A percentile compares a stretch with the other conserved stretches of the same genome.
Evolutionary conservation across 2,797 vertebrate species (phyloP).

Genomic region (Coccyzus lansbergi): DNA sequence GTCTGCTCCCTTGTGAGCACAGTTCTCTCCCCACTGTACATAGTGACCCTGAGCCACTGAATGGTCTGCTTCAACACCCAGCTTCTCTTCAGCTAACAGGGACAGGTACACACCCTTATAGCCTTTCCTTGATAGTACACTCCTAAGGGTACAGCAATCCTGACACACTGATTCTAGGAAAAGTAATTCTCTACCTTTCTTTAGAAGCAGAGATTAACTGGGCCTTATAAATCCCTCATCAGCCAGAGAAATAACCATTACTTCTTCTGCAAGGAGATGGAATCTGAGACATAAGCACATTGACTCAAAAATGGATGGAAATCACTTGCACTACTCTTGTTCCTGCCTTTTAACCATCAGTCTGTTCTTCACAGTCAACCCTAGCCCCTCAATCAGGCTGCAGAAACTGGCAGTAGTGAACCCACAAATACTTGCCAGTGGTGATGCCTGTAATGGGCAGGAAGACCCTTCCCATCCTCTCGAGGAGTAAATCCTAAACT

Average conservation of each 20-base stretch:
- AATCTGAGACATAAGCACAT: neutral
- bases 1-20: neutral
- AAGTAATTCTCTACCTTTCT: neutral
- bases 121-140: neutral
- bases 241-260: neutral
- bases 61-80: neutral
- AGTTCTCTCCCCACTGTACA: neutral
- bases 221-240: neutral
- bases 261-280: neutral
- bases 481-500: neutral
- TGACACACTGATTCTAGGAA: neutral
- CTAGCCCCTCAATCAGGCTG: neutral
- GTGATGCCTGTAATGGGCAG: neutral
- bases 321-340: neutral
- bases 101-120: neutral
- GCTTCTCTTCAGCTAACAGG: neutral
- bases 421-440: neutral
- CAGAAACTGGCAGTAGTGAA: neutral
- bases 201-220: neutral
- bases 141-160: neutral
- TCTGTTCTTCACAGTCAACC: neutral
- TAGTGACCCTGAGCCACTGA: neutral
- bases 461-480: neutral
- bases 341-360: neutral
- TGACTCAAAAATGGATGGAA: constrained; percentile 8